phyloP scores from a whole-genome alignment of 2,797 vertebrate species.

The Sebastes cheni region DNA sequence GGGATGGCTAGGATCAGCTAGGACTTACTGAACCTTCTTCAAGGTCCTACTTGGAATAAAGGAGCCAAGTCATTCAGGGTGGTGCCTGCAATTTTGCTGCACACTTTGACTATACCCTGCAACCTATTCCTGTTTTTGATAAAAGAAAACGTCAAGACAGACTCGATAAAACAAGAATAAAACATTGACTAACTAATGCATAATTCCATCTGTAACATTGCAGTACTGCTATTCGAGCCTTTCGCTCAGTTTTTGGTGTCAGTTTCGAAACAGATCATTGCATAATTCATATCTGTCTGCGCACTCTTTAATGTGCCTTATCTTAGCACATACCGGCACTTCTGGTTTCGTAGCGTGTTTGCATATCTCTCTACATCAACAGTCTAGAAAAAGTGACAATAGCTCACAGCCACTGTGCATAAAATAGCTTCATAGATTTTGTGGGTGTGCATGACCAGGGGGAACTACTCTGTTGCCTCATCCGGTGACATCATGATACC shows the following conservation, averaged over 20 bases:
- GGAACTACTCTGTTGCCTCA: constrained; percentile 59
- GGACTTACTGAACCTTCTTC: too few species aligned
- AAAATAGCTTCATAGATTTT: not conserved
- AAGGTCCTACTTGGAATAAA: too few species aligned
- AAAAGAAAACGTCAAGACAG: too few species aligned
- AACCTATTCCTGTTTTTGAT: too few species aligned
- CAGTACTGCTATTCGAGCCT: accelerated
- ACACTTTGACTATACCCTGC: too few species aligned
- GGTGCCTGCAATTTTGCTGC: too few species aligned
- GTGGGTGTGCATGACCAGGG: not conserved
- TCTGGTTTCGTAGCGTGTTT: not conserved
- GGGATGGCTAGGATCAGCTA: too few species aligned
- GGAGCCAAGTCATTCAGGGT: too few species aligned
- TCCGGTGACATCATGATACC: constrained; percentile 44
- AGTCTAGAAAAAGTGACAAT: not conserved
- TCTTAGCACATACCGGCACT: not conserved
- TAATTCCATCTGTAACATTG: not conserved
- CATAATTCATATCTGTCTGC: not conserved
- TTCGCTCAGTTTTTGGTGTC: not conserved
- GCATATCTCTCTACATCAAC: not conserved
- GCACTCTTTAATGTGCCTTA: not conserved
- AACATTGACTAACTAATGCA: not conserved
- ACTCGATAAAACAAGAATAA: too few species aligned
- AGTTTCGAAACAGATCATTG: not conserved
- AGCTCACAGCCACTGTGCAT: not conserved